A percentile compares a stretch with the other conserved stretches of the same genome.
Evolutionary conservation across 1,140 invertebrate genomes (phyloP).

Genomic region (Eriosoma lanigerum): DNA sequence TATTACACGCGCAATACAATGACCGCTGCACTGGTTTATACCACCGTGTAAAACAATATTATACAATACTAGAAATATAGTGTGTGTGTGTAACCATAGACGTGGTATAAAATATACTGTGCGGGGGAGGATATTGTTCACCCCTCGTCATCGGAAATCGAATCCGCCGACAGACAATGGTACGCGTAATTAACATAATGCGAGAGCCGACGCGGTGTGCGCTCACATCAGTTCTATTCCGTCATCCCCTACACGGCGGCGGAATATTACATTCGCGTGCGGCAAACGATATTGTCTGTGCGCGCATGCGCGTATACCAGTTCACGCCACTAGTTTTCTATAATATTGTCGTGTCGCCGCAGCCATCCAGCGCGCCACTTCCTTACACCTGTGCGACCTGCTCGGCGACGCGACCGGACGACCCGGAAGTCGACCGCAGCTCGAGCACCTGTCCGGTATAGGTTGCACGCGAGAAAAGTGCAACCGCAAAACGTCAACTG

Average conservation of each 20-base stretch:
- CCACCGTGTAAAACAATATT: no score
- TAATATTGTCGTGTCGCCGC: no score
- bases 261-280: no score
- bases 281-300: no score
- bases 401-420: not conserved
- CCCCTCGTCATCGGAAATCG: constrained; percentile 34
- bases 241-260: no score
- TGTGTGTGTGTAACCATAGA: no score
- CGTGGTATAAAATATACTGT: no score
- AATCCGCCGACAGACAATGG: constrained; percentile 32
- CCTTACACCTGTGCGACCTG: constrained; percentile 30
- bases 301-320: not conserved
- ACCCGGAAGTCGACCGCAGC: constrained; percentile 28
- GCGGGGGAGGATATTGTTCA: not conserved
- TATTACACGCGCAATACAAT: no score
- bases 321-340: not conserved
- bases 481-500: constrained; percentile 20
- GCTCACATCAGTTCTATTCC: no score
- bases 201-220: not conserved
- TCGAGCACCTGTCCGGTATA: constrained; percentile 7
- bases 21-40: no score
- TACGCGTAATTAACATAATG: constrained; percentile 32
- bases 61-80: no score
- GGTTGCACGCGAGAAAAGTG: not conserved
- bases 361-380: constrained; percentile 28